Conservation (phyloP, 2,888 invertebrate species). For the Orthosia gothica region DNA sequence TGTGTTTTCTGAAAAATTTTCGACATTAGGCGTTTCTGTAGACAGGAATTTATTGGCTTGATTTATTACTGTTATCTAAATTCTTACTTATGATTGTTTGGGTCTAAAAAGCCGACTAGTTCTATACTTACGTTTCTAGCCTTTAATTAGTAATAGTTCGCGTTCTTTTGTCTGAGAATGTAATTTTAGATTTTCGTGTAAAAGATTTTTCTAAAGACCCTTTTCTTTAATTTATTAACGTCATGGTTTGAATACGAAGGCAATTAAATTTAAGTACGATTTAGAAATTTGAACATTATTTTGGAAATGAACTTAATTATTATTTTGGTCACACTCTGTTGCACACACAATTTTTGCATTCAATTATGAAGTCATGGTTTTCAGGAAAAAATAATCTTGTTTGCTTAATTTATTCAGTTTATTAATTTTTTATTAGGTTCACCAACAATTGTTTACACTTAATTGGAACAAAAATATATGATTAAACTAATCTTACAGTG, state of each 20-base stretch:
- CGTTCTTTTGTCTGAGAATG: conserved; percentile 35
- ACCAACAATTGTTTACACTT: no score
- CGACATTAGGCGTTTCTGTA: conserved; percentile 73
- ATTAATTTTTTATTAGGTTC: no score
- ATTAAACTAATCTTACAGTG: no score
- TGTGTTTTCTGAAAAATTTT: conserved; percentile 79
- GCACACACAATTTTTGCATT: not conserved
- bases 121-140: conserved; percentile 28
- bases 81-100: conserved; percentile 37
- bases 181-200: conserved; percentile 28
- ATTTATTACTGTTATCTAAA: conserved; percentile 73
- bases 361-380: not conserved
- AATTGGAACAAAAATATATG: no score
- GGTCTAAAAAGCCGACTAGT: conserved; percentile 24
- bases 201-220: not conserved
- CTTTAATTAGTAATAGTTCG: conserved; percentile 38
- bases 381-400: not conserved
- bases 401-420: no score
- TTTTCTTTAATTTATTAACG: conserved; percentile 1
- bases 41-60: conserved; percentile 74
- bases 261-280: not conserved
- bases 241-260: conserved; percentile 15
- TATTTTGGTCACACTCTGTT: not conserved
- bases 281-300: not conserved
- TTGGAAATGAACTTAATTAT: no score